Percentiles rank a stretch among this genome's conserved stretches.
phyloP scores from a whole-genome alignment of 2,888 invertebrate genomes.

The Tiliacea citrago region DNA sequence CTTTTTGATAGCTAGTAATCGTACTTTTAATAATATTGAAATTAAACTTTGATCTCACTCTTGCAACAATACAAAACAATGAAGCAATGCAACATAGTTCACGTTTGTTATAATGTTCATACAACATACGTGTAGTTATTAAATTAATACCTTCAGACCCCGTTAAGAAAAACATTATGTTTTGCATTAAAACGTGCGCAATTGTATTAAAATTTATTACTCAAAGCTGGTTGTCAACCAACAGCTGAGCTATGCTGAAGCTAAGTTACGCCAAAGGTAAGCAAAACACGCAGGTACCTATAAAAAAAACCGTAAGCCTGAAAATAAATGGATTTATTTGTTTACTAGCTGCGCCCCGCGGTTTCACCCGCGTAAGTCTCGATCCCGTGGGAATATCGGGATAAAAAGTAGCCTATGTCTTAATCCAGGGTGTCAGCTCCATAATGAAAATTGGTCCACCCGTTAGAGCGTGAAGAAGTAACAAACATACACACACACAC shows the following conservation, averaged over 20 bases:
- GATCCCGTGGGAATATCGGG: too few species aligned
- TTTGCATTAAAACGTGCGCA: constrained; percentile 1
- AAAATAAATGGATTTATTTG: too few species aligned
- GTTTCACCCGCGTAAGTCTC: too few species aligned
- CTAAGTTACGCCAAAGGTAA: neutral
- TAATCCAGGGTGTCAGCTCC: too few species aligned
- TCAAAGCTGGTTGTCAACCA: neutral
- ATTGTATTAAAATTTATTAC: neutral
- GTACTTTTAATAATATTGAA: neutral
- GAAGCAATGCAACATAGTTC: neutral
- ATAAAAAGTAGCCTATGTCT: too few species aligned
- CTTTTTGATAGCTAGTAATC: neutral
- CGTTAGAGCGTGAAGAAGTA: too few species aligned
- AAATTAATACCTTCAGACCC: neutral
- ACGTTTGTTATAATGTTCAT: neutral
- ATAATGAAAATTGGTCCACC: too few species aligned
- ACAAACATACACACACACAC: too few species aligned
- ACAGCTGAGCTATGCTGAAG: neutral
- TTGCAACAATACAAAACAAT: neutral
- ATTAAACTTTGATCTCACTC: neutral
- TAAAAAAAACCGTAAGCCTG: too few species aligned
- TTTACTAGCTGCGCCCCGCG: too few species aligned
- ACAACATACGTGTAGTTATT: neutral
- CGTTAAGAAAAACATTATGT: constrained; percentile 3
- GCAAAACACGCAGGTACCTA: too few species aligned